These are phyloP conservation scores for Rhagonycha fulva DNA, from an alignment of 2,888 invertebrate species.

Conservation along the genomic window DNA sequence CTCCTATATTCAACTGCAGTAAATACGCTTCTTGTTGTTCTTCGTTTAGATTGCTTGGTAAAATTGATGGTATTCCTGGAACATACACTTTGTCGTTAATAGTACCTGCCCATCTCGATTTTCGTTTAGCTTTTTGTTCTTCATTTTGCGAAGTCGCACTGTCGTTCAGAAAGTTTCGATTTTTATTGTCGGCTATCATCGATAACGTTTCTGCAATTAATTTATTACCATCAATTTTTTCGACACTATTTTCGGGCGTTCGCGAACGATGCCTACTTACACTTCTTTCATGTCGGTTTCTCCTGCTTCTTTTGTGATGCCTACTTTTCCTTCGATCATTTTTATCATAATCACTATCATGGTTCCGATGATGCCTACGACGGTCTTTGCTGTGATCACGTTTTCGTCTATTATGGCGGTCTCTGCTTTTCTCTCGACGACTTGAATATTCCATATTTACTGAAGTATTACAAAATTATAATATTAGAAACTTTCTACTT, in stretches of 20 bases:
- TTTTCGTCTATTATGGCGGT: background rate
- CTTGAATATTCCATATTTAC: background rate
- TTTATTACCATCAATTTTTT: background rate
- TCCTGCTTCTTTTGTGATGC: background rate
- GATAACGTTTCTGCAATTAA: background rate
- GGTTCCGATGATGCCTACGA: background rate
- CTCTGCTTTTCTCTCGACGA: background rate
- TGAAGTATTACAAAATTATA: background rate
- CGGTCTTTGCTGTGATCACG: background rate
- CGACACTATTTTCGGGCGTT: background rate
- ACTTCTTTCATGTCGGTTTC: background rate
- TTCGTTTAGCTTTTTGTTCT: background rate
- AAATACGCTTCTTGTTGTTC: background rate
- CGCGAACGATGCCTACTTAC: background rate
- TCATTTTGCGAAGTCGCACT: background rate
- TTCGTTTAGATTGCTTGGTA: background rate
- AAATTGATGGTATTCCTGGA: background rate
- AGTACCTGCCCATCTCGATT: background rate
- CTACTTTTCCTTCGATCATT: background rate
- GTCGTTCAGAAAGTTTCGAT: background rate
- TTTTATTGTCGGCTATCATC: background rate
- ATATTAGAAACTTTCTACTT: background rate
- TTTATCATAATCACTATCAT: background rate
- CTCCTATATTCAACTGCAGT: slow-evolving; percentile 99
- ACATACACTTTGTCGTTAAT: background rate